Conservation (phyloP, 2,888 invertebrate genomes). For the Diarsia brunnea region DNA sequence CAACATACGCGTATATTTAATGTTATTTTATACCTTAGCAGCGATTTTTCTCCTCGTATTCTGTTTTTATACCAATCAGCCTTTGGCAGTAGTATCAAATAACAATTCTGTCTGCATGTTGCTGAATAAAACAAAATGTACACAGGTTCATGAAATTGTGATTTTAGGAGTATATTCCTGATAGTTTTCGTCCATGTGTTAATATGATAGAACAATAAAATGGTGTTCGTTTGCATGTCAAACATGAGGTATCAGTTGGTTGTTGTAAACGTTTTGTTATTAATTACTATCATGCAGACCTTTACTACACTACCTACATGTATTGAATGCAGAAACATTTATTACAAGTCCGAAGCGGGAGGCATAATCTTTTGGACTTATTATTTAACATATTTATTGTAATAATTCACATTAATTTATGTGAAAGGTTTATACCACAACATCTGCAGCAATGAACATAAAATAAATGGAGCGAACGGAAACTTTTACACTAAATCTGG, state of each 20-base stretch:
- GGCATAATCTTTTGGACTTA: constrained; percentile 15
- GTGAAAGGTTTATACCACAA: constrained; percentile 35
- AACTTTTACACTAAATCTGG: constrained; percentile 59
- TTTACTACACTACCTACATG: background rate
- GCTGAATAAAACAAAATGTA: background rate
- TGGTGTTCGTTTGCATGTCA: constrained; percentile 4
- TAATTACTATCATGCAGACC: background rate
- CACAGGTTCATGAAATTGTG: constrained; percentile 11
- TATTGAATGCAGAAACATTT: background rate
- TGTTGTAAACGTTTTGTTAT: background rate
- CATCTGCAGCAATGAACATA: constrained; percentile 57
- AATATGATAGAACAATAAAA: constrained; percentile 19
- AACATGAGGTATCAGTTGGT: constrained; percentile 5
- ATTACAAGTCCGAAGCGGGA: background rate
- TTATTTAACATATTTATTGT: constrained; percentile 13
- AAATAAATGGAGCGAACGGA: constrained; percentile 56
- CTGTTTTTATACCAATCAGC: constrained; percentile 3
- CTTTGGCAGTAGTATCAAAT: background rate
- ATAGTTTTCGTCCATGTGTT: background rate
- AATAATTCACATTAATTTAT: constrained; percentile 41
- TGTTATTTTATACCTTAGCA: constrained; percentile 54
- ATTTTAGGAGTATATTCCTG: constrained; percentile 1
- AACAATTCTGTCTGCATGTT: constrained; percentile 3
- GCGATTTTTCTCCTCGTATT: constrained; percentile 12
- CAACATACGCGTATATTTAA: constrained; percentile 57